These are phyloP conservation scores for Diadophis punctatus DNA, from an alignment of 2,113 vertebrate species.

Conservation along the genomic window DNA sequence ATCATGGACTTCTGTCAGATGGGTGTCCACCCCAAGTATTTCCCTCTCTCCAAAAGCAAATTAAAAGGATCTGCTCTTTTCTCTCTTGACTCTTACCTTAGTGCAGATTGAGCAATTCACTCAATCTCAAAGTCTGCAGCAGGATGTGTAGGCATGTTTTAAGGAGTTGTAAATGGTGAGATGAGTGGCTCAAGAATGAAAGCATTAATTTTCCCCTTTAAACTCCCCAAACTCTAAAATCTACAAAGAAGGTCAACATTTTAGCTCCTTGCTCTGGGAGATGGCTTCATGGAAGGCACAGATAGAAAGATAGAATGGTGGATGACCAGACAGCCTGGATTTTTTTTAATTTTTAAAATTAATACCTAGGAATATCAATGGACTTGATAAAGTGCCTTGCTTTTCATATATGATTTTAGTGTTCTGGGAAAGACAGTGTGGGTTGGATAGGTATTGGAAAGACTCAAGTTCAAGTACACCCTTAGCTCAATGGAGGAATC, in stretches of 20 bases:
- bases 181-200: not conserved
- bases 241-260: not conserved
- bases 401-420: not conserved
- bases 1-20: not conserved
- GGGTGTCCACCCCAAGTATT: not conserved
- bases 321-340: not conserved
- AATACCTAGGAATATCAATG: not conserved
- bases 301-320: not conserved
- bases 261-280: not conserved
- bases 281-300: not conserved
- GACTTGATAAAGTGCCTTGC: not conserved
- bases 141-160: not conserved
- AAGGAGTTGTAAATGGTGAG: not conserved
- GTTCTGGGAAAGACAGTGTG: not conserved
- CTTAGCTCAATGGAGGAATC: not conserved
- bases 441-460: not conserved
- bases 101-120: not conserved
- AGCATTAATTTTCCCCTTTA: not conserved
- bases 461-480: not conserved
- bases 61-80: not conserved
- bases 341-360: not conserved
- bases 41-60: not conserved
- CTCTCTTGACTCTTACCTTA: not conserved
- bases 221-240: not conserved
- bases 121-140: not conserved